Evolutionary conservation across 2,113 vertebrate species (phyloP).

Genomic region (Pteronura brasiliensis): DNA sequence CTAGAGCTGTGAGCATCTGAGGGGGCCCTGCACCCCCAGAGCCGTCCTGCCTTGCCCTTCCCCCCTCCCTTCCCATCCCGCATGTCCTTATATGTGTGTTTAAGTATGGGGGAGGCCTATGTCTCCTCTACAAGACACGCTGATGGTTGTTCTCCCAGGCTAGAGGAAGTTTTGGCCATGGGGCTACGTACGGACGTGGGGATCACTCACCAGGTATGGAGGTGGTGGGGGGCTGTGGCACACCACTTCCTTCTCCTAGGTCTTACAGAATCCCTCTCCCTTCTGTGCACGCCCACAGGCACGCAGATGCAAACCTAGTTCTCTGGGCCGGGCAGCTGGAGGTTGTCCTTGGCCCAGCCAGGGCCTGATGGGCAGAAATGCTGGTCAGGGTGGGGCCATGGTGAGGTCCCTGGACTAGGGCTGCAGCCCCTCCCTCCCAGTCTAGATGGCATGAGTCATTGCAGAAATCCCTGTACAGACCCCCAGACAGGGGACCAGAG

Average conservation of each 20-base stretch:
- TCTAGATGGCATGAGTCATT: background rate
- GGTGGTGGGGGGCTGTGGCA: background rate
- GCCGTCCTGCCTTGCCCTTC: background rate
- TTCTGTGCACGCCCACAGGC: background rate
- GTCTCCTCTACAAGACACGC: background rate
- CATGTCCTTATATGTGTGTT: background rate
- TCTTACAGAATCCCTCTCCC: background rate
- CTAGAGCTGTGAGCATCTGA: conserved; percentile 86
- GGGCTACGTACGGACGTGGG: conserved; percentile 91
- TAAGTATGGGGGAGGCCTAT: background rate
- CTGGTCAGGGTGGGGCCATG: background rate
- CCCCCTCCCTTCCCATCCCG: background rate
- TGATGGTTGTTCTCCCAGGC: conserved; percentile 73
- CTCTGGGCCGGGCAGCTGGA: background rate
- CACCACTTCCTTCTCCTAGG: background rate
- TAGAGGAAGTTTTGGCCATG: conserved; percentile 92
- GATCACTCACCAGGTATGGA: conserved; percentile 88
- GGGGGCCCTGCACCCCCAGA: background rate
- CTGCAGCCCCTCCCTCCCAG: background rate
- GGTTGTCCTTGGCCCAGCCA: background rate
- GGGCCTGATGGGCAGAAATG: background rate
- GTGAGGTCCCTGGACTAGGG: background rate
- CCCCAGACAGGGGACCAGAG: background rate
- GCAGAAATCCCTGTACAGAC: background rate
- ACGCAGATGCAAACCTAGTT: background rate